phyloP scores from a whole-genome alignment of 2,888 invertebrate species.

The Lasioglossum calceatum region DNA sequence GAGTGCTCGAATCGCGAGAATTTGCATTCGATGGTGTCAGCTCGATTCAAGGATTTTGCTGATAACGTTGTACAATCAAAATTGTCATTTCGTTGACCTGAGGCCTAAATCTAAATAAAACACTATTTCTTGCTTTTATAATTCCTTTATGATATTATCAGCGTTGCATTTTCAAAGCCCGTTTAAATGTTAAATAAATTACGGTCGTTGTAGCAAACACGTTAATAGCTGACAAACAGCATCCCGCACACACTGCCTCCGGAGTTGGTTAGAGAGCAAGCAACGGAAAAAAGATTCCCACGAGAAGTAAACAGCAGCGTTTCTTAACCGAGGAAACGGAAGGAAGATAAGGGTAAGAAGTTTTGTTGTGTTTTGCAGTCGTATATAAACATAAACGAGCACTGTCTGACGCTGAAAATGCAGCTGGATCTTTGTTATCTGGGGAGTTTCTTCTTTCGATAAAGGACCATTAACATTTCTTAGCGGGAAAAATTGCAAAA shows the following conservation, averaged over 20 bases:
- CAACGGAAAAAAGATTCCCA: background rate
- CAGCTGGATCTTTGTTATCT: background rate
- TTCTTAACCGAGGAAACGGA: conserved; percentile 15
- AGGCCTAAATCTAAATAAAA: too few species aligned
- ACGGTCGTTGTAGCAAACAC: too few species aligned
- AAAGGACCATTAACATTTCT: conserved; percentile 5
- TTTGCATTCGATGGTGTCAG: conserved; percentile 43
- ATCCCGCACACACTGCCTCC: background rate
- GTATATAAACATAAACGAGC: conserved; percentile 2
- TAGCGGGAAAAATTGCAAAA: background rate
- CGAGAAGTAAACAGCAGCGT: background rate
- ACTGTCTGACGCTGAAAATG: background rate
- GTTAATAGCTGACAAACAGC: background rate
- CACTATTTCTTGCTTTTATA: too few species aligned
- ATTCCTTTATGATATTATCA: too few species aligned
- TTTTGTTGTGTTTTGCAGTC: background rate
- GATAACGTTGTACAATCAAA: background rate
- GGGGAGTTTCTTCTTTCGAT: background rate
- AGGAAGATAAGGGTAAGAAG: conserved; percentile 11
- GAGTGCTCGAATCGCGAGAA: background rate
- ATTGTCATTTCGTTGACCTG: too few species aligned
- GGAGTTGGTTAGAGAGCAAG: background rate
- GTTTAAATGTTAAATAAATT: too few species aligned
- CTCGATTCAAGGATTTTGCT: conserved; percentile 39
- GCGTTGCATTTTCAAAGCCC: too few species aligned